phyloP scores from a whole-genome alignment of 2,113 vertebrate species.

The Heliornis fulica region DNA sequence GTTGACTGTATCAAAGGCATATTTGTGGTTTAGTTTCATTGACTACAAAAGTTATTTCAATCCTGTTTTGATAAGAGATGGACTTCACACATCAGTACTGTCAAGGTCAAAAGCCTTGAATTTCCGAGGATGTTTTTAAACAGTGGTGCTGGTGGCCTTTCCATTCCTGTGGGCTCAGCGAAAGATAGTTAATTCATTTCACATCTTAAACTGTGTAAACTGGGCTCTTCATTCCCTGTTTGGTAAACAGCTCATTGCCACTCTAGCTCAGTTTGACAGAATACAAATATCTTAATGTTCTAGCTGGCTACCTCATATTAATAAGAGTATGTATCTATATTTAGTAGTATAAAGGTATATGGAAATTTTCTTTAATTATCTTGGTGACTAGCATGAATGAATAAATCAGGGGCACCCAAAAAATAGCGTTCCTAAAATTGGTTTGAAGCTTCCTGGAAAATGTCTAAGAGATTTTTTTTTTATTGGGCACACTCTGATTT shows the following conservation, averaged over 20 bases:
- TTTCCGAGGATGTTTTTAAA: background rate
- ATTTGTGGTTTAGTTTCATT: background rate
- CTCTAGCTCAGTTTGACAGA: background rate
- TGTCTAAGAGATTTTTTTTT: background rate
- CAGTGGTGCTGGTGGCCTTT: constrained; percentile 42
- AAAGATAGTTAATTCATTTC: constrained; percentile 47
- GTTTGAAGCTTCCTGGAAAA: background rate
- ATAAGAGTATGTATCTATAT: background rate
- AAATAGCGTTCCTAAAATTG: background rate
- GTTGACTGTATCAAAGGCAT: background rate
- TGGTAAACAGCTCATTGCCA: background rate
- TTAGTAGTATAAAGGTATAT: background rate
- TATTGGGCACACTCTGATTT: background rate
- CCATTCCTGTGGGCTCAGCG: constrained; percentile 46
- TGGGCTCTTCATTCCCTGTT: constrained; percentile 1
- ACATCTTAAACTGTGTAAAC: constrained; percentile 15
- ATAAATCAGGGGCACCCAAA: background rate
- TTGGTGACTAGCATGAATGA: background rate
- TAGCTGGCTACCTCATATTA: background rate
- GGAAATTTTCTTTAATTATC: background rate
- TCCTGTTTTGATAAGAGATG: background rate
- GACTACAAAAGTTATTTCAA: background rate
- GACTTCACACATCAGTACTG: background rate
- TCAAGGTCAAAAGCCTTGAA: background rate
- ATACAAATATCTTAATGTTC: background rate